These are phyloP conservation scores for Noturus placidus DNA, from an alignment of 2,113 vertebrate species.

Conservation along the genomic window DNA sequence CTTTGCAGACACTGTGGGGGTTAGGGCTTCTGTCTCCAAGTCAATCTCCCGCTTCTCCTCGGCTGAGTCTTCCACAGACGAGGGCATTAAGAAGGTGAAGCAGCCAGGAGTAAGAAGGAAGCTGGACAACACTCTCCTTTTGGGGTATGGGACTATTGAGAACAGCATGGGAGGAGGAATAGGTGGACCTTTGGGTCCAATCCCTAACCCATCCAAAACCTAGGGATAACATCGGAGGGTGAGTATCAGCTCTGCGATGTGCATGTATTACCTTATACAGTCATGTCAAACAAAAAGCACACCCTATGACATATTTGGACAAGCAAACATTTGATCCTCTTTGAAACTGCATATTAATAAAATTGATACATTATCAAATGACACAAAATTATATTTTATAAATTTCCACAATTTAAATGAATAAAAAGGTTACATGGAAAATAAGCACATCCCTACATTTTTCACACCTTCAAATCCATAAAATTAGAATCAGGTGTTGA, in stretches of 20 bases:
- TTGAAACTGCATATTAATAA: no score
- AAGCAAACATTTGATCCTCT: background rate
- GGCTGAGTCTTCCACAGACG: constrained; percentile 40
- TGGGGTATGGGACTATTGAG: constrained; percentile 77
- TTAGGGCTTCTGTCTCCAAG: constrained; percentile 40
- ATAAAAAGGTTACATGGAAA: no score
- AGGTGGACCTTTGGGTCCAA: constrained; percentile 75
- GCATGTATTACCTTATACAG: background rate
- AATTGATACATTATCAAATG: no score
- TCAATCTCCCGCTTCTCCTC: constrained; percentile 67
- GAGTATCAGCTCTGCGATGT: background rate
- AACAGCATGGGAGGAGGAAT: constrained; percentile 72
- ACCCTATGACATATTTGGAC: no score
- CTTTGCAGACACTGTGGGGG: constrained; percentile 47
- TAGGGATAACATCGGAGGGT: constrained; percentile 56
- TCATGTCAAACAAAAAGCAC: no score
- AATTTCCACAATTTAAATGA: no score
- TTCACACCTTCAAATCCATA: no score
- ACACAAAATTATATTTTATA: no score
- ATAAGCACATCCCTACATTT: no score
- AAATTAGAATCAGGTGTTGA: no score
- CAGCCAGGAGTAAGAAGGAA: constrained; percentile 55
- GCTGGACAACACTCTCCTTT: constrained; percentile 53
- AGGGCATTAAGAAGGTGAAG: constrained; percentile 73
- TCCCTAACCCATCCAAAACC: constrained; percentile 79